These are phyloP conservation scores for Diadophis punctatus DNA, from an alignment of 2,113 vertebrate genomes.

Conservation along the genomic window DNA sequence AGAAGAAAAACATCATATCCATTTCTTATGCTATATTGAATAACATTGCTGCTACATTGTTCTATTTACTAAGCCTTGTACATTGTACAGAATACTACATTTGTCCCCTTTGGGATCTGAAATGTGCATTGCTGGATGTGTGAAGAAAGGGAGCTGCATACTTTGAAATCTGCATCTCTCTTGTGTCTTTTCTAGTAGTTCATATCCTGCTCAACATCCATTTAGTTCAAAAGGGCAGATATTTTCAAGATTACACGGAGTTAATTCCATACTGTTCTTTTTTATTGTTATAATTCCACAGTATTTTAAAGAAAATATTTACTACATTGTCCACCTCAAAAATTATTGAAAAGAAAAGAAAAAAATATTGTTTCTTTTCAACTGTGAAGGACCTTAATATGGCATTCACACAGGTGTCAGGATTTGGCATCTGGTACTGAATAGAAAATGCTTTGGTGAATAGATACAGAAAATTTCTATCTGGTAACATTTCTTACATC, in stretches of 20 bases:
- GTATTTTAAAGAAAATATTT: neutral
- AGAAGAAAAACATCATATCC: neutral
- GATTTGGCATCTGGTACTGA: neutral
- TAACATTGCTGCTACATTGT: constrained; percentile 13
- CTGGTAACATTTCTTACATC: neutral
- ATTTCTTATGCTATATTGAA: neutral
- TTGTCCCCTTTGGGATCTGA: neutral
- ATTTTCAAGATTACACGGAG: neutral
- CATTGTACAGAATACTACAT: neutral
- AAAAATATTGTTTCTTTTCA: neutral
- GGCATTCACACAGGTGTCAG: neutral
- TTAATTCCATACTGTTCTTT: neutral
- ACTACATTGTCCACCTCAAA: neutral
- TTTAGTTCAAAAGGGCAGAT: neutral
- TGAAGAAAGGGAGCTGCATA: neutral
- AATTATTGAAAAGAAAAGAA: neutral
- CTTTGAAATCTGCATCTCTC: neutral
- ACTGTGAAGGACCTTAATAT: neutral
- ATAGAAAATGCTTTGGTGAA: neutral
- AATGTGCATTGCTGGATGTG: neutral
- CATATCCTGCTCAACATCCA: neutral
- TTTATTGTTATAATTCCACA: neutral
- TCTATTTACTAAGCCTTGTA: neutral
- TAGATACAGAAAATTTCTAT: neutral
- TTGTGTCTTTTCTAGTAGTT: neutral